A percentile compares a stretch with the other conserved stretches of the same genome.
phyloP scores from a whole-genome alignment of 1,140 invertebrate species.

The Spodoptera litura region DNA sequence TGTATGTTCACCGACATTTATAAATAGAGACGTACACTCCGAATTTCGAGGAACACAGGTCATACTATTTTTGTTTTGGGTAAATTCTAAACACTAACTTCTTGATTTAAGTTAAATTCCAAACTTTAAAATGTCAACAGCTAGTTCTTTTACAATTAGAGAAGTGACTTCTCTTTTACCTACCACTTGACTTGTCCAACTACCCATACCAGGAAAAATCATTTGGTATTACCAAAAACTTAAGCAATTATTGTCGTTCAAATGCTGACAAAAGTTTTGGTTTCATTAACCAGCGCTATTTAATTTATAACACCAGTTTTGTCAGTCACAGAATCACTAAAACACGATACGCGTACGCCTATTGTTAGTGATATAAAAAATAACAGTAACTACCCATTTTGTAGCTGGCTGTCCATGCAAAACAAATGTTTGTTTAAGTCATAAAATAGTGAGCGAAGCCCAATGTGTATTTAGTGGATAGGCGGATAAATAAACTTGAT shows the following conservation, averaged over 20 bases:
- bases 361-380: constrained; percentile 24
- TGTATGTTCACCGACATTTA: too few species aligned
- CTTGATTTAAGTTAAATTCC: too few species aligned
- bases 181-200: background rate
- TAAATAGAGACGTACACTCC: too few species aligned
- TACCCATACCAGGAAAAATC: too few species aligned
- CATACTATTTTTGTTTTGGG: too few species aligned
- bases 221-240: too few species aligned
- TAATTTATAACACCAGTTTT: background rate
- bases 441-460: constrained; percentile 42
- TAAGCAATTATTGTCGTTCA: background rate
- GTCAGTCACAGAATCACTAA: background rate
- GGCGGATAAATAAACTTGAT: constrained; percentile 34
- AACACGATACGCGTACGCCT: background rate
- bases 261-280: background rate
- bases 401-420: constrained; percentile 3
- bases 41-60: too few species aligned
- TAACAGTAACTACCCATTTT: constrained; percentile 7
- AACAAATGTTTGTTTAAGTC: constrained; percentile 48
- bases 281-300: background rate
- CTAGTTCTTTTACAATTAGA: too few species aligned
- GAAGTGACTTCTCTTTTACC: too few species aligned
- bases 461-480: constrained; percentile 47
- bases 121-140: too few species aligned
- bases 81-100: too few species aligned